Base-by-base conservation (phyloP, 2,113 vertebrate genomes). In the Calidris pygmaea region DNA sequence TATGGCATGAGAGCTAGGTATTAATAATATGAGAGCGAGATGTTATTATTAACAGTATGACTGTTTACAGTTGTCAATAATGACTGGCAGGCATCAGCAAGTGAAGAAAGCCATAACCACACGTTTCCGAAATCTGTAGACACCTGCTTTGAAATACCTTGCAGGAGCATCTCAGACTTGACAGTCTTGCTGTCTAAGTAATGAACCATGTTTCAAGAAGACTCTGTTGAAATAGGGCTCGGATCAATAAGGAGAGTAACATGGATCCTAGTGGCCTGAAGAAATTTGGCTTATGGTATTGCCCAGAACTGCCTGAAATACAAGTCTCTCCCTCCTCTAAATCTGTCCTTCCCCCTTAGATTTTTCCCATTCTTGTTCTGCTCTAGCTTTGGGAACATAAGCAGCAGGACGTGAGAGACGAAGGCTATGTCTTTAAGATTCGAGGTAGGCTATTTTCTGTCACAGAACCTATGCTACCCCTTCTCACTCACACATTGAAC, bases 391-490 rank as follows among this genome's bases (percentile, higher is more conserved):
- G 43, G 23, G 18, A 81, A 1, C 50, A 14, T 19, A 75, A 39
- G 58, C 56, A 68, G 70, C 37, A 82, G 27, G 60, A 52, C 68
- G 14, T 26, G 43, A 10, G 14, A 59, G 68, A 75, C 16, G 13
- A 48, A 30, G 47, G 58, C 6, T 67, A 2, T 29, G 32, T 52
- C n/a, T 86, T 80, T 55, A 37, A 50, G n/a, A 34, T 62, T 16
- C 0, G 3, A 85, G 26, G 32, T 66, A 59, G 34, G 45, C 41
- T 26, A 10, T 77, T 81, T 76, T 62, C n/a, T 15, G 56, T 87
- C 59, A 45, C 0, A 0, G 0, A 55, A 37, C 56, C 13, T 39
- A 24, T 62, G 56, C 63, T 90, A 4, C 24, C 20, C 45, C 24
- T 95, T 92, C 45, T 39, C 19, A 22, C 41, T 77, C 32, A 29